phyloP scores from a whole-genome alignment of 2,113 vertebrate species.

The Megaceryle maxima region DNA sequence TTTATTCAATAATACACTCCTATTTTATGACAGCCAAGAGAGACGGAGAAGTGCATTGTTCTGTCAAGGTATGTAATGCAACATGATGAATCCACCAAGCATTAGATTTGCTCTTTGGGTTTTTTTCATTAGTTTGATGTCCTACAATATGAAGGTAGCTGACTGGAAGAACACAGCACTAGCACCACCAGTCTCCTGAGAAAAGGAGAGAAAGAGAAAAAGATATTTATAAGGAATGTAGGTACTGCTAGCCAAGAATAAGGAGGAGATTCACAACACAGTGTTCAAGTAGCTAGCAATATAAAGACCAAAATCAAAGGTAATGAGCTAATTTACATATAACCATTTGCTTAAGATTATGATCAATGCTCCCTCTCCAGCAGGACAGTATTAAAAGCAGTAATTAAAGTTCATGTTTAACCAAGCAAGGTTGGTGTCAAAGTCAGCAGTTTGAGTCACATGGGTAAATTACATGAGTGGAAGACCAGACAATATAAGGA shows the following conservation, averaged over 20 bases:
- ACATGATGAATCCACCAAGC: not conserved
- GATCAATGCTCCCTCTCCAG: not conserved
- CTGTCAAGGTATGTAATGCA: not conserved
- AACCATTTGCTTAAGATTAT: not conserved
- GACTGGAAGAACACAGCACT: not conserved
- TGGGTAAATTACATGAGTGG: not conserved
- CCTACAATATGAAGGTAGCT: not conserved
- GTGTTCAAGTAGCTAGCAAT: not conserved
- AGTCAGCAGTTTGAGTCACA: not conserved
- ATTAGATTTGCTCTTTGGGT: not conserved
- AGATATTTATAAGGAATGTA: not conserved
- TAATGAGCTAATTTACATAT: not conserved
- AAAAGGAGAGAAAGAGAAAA: not conserved
- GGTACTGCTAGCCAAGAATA: not conserved
- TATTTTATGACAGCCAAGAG: not conserved
- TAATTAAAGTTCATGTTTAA: not conserved
- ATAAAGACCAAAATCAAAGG: not conserved
- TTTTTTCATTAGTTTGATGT: not conserved
- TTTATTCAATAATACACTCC: not conserved
- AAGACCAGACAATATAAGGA: not conserved
- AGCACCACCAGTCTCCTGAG: not conserved
- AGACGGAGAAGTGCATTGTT: not conserved
- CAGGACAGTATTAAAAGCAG: not conserved
- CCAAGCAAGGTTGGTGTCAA: not conserved
- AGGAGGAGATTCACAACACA: not conserved